Percentiles rank a stretch among this genome's conserved stretches.
Conservation (phyloP, 2,797 vertebrate species). For the Epinephelus malabaricus region DNA sequence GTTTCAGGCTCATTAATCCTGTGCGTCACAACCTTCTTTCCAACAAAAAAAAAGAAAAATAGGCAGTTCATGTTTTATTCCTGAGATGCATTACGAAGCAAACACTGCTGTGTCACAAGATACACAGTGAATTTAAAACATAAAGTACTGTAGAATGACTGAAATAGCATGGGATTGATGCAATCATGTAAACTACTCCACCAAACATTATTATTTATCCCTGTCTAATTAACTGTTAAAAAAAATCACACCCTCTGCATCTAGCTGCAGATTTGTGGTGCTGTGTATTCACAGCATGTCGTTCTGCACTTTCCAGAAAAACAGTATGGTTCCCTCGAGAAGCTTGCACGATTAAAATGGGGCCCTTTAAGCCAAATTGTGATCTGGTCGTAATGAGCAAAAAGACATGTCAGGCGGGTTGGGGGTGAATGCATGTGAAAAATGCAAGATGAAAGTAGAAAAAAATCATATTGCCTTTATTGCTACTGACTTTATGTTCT, state of each 20-base stretch:
- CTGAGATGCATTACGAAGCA: not conserved
- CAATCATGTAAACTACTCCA: not conserved
- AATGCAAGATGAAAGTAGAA: not conserved
- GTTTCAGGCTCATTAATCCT: conserved; percentile 19
- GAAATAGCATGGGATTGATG: not conserved
- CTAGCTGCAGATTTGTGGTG: not conserved
- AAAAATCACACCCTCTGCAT: not conserved
- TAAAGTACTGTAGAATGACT: not conserved
- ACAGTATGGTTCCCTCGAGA: not conserved
- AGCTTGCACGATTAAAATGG: not conserved
- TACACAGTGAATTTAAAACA: not conserved
- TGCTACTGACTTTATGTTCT: not conserved
- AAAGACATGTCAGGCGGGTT: not conserved
- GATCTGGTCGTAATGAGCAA: conserved; percentile 5
- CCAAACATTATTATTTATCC: not conserved
- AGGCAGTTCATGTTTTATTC: conserved; percentile 12
- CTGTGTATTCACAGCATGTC: not conserved
- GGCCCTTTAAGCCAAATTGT: not conserved
- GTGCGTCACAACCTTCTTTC: conserved; percentile 11
- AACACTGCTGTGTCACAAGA: conserved; percentile 1
- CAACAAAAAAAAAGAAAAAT: not conserved
- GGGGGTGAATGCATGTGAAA: too few relatives aligned
- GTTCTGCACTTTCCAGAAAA: not conserved
- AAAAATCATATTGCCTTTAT: too few relatives aligned
- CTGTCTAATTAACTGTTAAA: not conserved